Percentiles rank a stretch among this genome's conserved stretches.
Evolutionary conservation across 2,797 vertebrate genomes (phyloP).

Genomic region (Dicrostonyx torquatus): DNA sequence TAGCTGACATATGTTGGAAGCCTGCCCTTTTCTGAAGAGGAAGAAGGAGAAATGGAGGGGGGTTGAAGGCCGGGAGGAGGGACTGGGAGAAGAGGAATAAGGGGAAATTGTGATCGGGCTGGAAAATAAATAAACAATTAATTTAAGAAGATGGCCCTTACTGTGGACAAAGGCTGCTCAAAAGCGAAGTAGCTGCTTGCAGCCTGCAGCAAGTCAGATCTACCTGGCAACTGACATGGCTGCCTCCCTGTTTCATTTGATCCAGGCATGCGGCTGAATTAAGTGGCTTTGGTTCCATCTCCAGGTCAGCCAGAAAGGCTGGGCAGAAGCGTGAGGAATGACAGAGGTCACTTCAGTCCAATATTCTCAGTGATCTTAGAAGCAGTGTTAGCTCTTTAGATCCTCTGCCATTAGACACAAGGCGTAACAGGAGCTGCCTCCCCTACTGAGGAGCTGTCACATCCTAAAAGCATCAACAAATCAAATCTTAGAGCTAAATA

Average conservation of each 20-base stretch:
- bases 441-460: background rate
- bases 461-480: background rate
- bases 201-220: background rate
- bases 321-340: background rate
- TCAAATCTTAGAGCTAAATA: background rate
- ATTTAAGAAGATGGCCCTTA: background rate
- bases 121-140: background rate
- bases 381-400: background rate
- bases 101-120: background rate
- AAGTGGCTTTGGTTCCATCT: background rate
- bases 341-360: fast-evolving
- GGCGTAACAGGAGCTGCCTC: fast-evolving
- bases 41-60: background rate
- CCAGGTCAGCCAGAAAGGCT: background rate
- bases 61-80: background rate
- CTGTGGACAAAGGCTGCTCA: fast-evolving
- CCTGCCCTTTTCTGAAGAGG: background rate
- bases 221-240: fast-evolving
- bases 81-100: background rate
- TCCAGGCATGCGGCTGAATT: background rate
- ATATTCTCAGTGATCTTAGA: background rate
- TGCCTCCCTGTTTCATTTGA: background rate
- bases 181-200: background rate
- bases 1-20: background rate
- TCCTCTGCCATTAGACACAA: background rate